Percentiles rank a stretch among this genome's conserved stretches.
Conservation (phyloP, 1,140 invertebrate species). For the Drosophila navojoa region DNA sequence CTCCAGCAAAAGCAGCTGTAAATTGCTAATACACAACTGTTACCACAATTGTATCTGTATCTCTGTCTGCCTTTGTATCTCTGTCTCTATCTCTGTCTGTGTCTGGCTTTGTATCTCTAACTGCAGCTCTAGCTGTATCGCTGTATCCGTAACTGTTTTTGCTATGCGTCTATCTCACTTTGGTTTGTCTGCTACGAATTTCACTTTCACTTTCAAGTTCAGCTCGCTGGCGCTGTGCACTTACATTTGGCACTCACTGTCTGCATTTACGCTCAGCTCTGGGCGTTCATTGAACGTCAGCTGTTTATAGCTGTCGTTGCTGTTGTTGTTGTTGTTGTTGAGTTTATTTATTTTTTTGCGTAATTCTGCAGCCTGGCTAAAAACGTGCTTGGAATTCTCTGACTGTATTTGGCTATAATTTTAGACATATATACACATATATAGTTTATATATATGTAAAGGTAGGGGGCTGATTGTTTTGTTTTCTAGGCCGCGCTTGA, state of each 20-base stretch:
- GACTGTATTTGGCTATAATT: too few species aligned
- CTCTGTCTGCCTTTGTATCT: conserved; percentile 17
- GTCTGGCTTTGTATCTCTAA: conserved; percentile 14
- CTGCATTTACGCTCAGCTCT: conserved; percentile 55
- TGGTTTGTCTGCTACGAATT: conserved; percentile 20
- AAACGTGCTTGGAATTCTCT: conserved; percentile 75
- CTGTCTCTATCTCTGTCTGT: conserved; percentile 13
- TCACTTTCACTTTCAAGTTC: conserved; percentile 83
- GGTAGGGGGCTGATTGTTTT: conserved; percentile 9
- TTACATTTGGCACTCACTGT: conserved; percentile 56
- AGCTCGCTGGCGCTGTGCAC: conserved; percentile 50
- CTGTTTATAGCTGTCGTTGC: conserved; percentile 37
- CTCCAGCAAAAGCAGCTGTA: conserved; percentile 73
- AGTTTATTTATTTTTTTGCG: conserved; percentile 53
- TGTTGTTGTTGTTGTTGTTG: conserved; percentile 7
- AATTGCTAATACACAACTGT: background rate
- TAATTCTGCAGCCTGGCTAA: conserved; percentile 62
- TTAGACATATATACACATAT: background rate
- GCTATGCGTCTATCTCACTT: conserved; percentile 13
- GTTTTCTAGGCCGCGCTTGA: conserved; percentile 78
- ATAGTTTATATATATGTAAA: background rate
- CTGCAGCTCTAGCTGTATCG: background rate
- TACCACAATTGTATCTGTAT: background rate
- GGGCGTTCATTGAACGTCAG: conserved; percentile 76
- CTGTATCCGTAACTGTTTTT: background rate